Evolutionary conservation across 1,140 invertebrate species (phyloP).

Genomic region (Caenorhabditis latens): DNA sequence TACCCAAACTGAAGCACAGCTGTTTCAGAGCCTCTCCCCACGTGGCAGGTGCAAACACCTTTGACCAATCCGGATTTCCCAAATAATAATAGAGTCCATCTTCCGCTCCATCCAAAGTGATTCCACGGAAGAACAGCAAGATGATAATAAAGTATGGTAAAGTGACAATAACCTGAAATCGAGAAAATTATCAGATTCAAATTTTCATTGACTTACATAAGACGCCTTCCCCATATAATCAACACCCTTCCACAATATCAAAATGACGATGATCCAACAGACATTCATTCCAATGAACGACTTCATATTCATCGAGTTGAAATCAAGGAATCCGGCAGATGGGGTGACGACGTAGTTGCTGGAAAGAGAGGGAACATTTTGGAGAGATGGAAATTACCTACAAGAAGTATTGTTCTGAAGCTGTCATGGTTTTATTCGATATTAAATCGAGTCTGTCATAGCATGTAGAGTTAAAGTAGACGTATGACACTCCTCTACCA

Average conservation of each 20-base stretch:
- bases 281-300: conserved; percentile 26
- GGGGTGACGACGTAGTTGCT: conserved; percentile 15
- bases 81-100: conserved; percentile 83
- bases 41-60: conserved; percentile 78
- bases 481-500: not conserved
- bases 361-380: not conserved
- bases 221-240: conserved; percentile 43
- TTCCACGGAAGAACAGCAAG: conserved; percentile 83
- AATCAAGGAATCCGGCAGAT: not conserved
- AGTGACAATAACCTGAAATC: conserved; percentile 79
- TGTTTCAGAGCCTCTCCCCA: conserved; percentile 64
- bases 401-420: conserved; percentile 19
- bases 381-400: not conserved
- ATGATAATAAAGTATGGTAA: conserved; percentile 86
- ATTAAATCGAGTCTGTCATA: not conserved
- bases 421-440: not conserved
- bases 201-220: too few relatives aligned
- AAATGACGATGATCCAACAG: conserved; percentile 7
- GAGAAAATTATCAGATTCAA: too few relatives aligned
- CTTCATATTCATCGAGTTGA: not conserved
- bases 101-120: conserved; percentile 84
- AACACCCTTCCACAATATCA: conserved; percentile 31
- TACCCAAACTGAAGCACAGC: conserved; percentile 59
- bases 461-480: not conserved
- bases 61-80: conserved; percentile 77